Evolutionary conservation across 2,797 vertebrate genomes (phyloP).

Genomic region (Borostomias antarcticus): DNA sequence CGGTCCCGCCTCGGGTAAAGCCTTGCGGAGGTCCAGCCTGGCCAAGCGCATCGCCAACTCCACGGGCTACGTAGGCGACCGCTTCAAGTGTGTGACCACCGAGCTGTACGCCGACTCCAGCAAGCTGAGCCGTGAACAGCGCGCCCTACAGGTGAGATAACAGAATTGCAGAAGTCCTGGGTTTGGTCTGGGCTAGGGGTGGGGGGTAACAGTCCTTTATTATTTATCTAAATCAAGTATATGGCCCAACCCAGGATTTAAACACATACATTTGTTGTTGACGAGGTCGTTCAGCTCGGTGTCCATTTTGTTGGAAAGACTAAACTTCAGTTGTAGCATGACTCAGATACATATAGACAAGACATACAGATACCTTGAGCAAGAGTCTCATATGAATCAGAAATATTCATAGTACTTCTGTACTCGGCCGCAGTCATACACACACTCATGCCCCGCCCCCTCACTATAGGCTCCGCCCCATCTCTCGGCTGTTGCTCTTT

Average conservation of each 20-base stretch:
- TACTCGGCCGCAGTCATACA: slow-evolving; percentile 30
- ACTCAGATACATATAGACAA: too few species aligned
- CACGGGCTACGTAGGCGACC: slow-evolving; percentile 95
- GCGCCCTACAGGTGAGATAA: slow-evolving; percentile 93
- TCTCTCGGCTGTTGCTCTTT: too few species aligned
- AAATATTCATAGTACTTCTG: not conserved
- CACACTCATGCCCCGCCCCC: too few species aligned
- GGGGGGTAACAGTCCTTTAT: too few species aligned
- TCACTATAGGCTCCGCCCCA: too few species aligned
- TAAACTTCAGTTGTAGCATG: too few species aligned
- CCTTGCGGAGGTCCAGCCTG: slow-evolving; percentile 87
- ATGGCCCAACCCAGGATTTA: too few species aligned
- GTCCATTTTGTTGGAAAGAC: too few species aligned
- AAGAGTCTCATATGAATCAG: too few species aligned
- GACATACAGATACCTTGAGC: too few species aligned
- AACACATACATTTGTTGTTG: too few species aligned
- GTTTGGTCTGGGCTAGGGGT: slow-evolving; percentile 31
- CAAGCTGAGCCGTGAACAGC: slow-evolving; percentile 97
- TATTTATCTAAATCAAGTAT: not conserved
- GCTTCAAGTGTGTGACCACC: slow-evolving; percentile 97
- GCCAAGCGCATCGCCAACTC: slow-evolving; percentile 98
- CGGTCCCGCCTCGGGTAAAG: slow-evolving; percentile 74
- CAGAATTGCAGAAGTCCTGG: slow-evolving; percentile 20
- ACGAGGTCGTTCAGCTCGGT: too few species aligned
- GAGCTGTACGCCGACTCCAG: slow-evolving; percentile 98